Evolutionary conservation across 2,797 vertebrate genomes (phyloP).

Genomic region (Labroides dimidiatus): DNA sequence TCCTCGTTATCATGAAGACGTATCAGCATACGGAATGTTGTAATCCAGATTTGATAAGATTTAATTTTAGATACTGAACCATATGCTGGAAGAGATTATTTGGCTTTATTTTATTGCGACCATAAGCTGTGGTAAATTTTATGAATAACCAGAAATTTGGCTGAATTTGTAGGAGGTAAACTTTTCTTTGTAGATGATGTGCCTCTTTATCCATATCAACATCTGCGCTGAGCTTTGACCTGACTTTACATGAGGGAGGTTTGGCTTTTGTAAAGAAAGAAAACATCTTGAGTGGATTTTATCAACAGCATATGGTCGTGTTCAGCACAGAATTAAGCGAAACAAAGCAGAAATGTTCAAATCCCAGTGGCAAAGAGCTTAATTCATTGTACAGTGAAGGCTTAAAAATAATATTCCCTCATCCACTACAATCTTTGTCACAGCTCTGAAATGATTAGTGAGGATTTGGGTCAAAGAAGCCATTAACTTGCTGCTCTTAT

Average conservation of each 20-base stretch:
- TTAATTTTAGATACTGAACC: too few species aligned
- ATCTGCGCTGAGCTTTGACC: not conserved
- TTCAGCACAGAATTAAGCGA: conserved; percentile 1
- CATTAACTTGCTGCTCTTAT: conserved; percentile 60
- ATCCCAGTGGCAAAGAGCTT: conserved; percentile 46
- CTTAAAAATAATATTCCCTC: conserved; percentile 63
- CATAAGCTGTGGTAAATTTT: too few species aligned
- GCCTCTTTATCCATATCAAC: too few species aligned
- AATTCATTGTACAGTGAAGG: conserved; percentile 49
- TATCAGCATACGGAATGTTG: too few species aligned
- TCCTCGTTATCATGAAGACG: not conserved
- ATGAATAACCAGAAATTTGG: too few species aligned
- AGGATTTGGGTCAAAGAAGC: conserved; percentile 74
- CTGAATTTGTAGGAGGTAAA: not conserved
- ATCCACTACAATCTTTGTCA: conserved; percentile 60
- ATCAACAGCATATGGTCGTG: not conserved
- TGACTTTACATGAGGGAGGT: not conserved
- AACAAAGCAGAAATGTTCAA: conserved; percentile 51
- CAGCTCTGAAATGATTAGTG: conserved; percentile 77
- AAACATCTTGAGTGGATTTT: not conserved
- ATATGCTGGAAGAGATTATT: too few species aligned
- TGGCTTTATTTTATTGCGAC: too few species aligned
- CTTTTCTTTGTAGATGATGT: too few species aligned
- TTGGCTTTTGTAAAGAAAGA: not conserved
- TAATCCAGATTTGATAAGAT: too few species aligned